These are phyloP conservation scores for Lathamus discolor DNA, from an alignment of 2,113 vertebrate genomes.

Conservation along the genomic window DNA sequence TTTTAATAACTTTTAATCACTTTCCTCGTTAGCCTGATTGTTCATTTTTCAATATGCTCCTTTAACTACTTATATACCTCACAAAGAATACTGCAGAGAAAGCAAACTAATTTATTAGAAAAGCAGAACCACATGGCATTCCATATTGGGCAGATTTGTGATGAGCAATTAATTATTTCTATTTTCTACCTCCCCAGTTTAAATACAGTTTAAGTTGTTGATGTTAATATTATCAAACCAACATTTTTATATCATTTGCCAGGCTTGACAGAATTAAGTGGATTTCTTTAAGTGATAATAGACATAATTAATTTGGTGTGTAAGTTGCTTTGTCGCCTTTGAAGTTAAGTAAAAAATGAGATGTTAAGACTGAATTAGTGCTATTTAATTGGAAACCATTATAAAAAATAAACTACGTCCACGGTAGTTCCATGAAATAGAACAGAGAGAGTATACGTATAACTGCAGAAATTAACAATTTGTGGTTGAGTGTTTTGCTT, in stretches of 20 bases:
- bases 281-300: constrained; percentile 64
- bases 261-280: constrained; percentile 57
- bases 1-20: constrained; percentile 46
- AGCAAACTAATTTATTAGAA: constrained; percentile 60
- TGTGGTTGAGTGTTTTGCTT: constrained; percentile 21
- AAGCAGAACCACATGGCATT: constrained; percentile 60
- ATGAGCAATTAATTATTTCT: constrained; percentile 72
- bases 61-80: constrained; percentile 51
- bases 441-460: not conserved
- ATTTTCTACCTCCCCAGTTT: constrained; percentile 57
- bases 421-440: not conserved
- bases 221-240: constrained; percentile 42
- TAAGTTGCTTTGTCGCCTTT: constrained; percentile 35
- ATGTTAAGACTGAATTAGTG: constrained; percentile 47
- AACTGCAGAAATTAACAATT: constrained; percentile 36
- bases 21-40: constrained; percentile 14
- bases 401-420: constrained; percentile 30
- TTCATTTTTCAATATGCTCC: constrained; percentile 47
- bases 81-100: constrained; percentile 19
- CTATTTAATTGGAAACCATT: constrained; percentile 58
- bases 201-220: constrained; percentile 68
- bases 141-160: constrained; percentile 71
- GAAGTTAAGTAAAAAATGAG: constrained; percentile 59
- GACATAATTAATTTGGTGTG: constrained; percentile 66
- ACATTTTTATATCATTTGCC: constrained; percentile 51